Evolutionary conservation across 2,888 invertebrate genomes (phyloP), one percentile per base, ranked within the genome.

Genomic region (Mylabris sibirica): DNA sequence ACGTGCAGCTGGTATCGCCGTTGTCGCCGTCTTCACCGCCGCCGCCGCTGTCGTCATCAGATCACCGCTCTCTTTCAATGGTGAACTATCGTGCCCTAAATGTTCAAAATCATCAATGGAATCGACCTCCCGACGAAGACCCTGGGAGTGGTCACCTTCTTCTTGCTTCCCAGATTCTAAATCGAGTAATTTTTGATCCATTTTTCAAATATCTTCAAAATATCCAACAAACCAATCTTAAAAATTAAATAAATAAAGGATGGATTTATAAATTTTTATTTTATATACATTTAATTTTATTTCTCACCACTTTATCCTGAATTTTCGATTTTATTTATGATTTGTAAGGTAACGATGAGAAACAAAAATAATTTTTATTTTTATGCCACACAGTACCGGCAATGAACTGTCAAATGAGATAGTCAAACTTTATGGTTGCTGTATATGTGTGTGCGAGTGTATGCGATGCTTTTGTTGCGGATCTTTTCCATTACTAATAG

Each of bases 101-200:
- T 92, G 92, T 83, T 92, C 92, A 82, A 92, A 92, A 85, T 92
- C 92, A 79, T 92, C 92, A 72, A 90, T 86, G 35, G 92, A 92
- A 81, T 92, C 92, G 80, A 89, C 88, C 75, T 92, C 92, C 71
- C 91, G 75, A 70, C 78, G 79, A 49, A 78, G 49, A 12, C 30
- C 64, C 20, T 38, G 67, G 59, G 68, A 66, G 35, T 70, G 70
- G 63, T 44, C 59, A 11, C 24, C 59, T 4, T 30, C 59, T 26
- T 26, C 14, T 24, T n/a, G n/a, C n/a, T 59, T n/a, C 1, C 22
- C 14, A n/a, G 2, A 5, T 5, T 38, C 38, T 14, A 38, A 38
- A 38, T 38, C 14, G 12, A 14, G 44, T 5, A 44, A n/a, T 44
- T 30, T n/a, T 12, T 30, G 30, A 34, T 60, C 60, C 60, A 60